Conservation (phyloP, 1,140 invertebrate species). For the roundworm (Caenorhabditis elegans) region WBcel235 BX284602.5:6845001-6845500, state of each 20-base stretch:
- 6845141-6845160: too few species aligned
- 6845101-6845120: too few species aligned
- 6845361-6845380: constrained; percentile 6
- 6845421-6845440: neutral
- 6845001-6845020: neutral
- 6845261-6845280: neutral
- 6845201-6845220: neutral
- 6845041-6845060: too few species aligned
- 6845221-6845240: neutral
- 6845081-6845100: too few species aligned
- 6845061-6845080: too few species aligned
- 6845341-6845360: neutral
- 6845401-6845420: neutral
- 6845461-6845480: neutral
- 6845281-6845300: neutral
- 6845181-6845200: too few species aligned
- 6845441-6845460: neutral
- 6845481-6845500: neutral
- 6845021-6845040: too few species aligned
- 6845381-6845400: constrained; percentile 10
- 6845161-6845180: too few species aligned
- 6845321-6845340: neutral
- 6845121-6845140: too few species aligned
- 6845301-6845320: neutral
- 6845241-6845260: neutral